Evolutionary conservation across 1,140 invertebrate genomes (phyloP).

Genomic region (Drosophila rhopaloa): DNA sequence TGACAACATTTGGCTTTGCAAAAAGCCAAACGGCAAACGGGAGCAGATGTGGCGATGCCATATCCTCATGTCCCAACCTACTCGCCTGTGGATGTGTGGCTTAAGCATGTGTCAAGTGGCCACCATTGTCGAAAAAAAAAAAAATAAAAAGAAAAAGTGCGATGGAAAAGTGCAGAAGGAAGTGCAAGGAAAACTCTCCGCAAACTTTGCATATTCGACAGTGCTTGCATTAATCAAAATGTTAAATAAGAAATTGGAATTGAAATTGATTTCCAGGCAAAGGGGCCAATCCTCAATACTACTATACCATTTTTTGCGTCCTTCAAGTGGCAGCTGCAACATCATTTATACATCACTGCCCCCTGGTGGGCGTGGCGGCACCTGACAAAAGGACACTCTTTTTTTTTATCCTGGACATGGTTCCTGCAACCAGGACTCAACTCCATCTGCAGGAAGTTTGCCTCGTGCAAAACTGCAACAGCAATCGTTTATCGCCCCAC

Average conservation of each 20-base stretch:
- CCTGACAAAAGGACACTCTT: constrained; percentile 42
- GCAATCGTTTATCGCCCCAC: constrained; percentile 45
- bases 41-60: constrained; percentile 18
- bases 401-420: constrained; percentile 9
- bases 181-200: constrained; percentile 15
- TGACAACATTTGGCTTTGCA: constrained; percentile 71
- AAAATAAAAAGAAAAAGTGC: no score
- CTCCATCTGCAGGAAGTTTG: constrained; percentile 13
- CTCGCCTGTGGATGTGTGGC: neutral
- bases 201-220: constrained; percentile 59
- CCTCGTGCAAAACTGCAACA: constrained; percentile 21
- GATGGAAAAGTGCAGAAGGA: neutral
- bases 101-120: constrained; percentile 75
- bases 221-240: constrained; percentile 77
- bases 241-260: constrained; percentile 75
- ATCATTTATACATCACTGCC: constrained; percentile 43
- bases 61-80: neutral
- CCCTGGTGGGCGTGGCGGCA: constrained; percentile 13
- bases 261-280: constrained; percentile 61
- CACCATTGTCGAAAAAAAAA: constrained; percentile 29
- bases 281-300: constrained; percentile 71
- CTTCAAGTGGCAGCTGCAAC: constrained; percentile 23
- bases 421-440: neutral
- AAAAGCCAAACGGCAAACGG: constrained; percentile 56
- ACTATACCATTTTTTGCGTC: constrained; percentile 13